Evolutionary conservation across 2,113 vertebrate species (phyloP).

Genomic region (Archilochus colubris): DNA sequence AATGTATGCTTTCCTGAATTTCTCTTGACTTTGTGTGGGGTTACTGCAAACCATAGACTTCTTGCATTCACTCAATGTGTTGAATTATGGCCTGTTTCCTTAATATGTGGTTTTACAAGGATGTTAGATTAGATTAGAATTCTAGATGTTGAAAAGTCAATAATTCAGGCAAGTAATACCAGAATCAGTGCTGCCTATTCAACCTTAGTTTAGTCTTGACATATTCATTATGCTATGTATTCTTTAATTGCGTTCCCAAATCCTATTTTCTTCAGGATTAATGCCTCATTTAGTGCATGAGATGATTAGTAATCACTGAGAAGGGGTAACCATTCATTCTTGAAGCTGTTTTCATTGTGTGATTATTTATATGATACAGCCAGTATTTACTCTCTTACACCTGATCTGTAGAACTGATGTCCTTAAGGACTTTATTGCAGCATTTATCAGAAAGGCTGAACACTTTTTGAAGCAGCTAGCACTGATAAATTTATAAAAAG

Average conservation of each 20-base stretch:
- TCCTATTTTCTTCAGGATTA: conserved; percentile 20
- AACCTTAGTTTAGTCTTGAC: not conserved
- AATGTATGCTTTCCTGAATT: not conserved
- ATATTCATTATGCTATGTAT: conserved; percentile 6
- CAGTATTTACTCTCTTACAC: not conserved
- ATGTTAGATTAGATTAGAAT: not conserved
- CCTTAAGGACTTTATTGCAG: not conserved
- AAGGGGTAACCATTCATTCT: not conserved
- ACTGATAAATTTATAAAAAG: not conserved
- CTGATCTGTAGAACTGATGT: not conserved
- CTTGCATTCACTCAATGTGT: not conserved
- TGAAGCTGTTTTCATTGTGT: not conserved
- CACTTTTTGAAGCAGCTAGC: not conserved
- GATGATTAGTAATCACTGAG: not conserved
- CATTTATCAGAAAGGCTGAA: not conserved
- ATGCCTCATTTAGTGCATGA: not conserved
- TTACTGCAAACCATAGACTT: not conserved
- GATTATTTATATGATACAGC: not conserved
- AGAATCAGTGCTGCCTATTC: not conserved
- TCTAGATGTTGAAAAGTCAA: conserved; percentile 10
- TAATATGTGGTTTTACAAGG: not conserved
- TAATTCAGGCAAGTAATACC: not conserved
- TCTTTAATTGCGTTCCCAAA: conserved; percentile 28
- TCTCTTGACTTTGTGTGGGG: not conserved
- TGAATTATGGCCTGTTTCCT: conserved; percentile 1